Evolutionary conservation across 2,888 invertebrate species (phyloP).

Genomic region (Camponotus fellah): DNA sequence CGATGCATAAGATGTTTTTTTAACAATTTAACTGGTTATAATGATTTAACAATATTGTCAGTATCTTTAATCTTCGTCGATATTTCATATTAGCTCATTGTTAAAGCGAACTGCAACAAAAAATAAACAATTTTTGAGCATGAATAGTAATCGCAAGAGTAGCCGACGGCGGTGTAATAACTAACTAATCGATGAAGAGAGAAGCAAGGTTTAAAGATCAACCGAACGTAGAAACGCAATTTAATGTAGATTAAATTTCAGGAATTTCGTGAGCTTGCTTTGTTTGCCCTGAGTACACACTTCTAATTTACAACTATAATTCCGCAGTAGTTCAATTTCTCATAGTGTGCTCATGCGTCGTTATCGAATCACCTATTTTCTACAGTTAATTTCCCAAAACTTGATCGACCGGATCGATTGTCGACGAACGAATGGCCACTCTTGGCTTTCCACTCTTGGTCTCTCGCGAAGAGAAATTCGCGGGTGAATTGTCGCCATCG

Average conservation of each 20-base stretch:
- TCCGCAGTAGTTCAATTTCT: slow-evolving; percentile 63
- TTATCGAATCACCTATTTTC: slow-evolving; percentile 47
- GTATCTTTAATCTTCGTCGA: not conserved
- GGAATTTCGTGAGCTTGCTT: slow-evolving; percentile 61
- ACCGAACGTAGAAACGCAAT: slow-evolving; percentile 56
- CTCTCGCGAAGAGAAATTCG: not conserved
- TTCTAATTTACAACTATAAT: slow-evolving; percentile 73
- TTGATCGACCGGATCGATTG: slow-evolving; percentile 17
- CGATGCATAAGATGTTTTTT: not conserved
- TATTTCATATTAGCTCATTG: no score
- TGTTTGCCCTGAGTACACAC: slow-evolving; percentile 63
- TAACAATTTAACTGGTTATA: not conserved
- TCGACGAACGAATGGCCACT: not conserved
- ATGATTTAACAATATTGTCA: slow-evolving; percentile 7
- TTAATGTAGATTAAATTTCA: slow-evolving; percentile 72
- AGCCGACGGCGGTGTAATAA: slow-evolving; percentile 1
- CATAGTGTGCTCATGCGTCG: slow-evolving; percentile 38
- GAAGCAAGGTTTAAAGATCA: slow-evolving; percentile 32
- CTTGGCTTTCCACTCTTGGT: not conserved
- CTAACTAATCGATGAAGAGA: slow-evolving; percentile 1
- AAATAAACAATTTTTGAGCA: not conserved
- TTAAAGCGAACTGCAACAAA: not conserved
- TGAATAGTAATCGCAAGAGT: not conserved
- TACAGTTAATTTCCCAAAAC: slow-evolving; percentile 35
- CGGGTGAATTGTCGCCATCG: slow-evolving; percentile 2